Conservation (phyloP, 2,113 vertebrate genomes). For the Sphaerodactylus townsendi region DNA sequence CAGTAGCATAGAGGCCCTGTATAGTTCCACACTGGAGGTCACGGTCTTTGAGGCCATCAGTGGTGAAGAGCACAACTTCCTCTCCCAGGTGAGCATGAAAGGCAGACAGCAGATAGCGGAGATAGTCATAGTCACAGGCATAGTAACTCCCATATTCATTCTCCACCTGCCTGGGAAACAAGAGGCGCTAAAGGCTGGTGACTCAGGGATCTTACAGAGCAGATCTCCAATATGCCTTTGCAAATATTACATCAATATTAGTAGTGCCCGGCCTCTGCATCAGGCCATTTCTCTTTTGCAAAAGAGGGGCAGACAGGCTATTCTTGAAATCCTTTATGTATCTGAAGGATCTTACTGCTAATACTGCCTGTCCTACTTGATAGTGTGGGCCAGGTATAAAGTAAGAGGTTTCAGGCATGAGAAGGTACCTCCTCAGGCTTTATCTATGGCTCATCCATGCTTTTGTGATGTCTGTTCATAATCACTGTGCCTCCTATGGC, state of each 20-base stretch:
- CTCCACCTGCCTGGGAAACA: constrained; percentile 80
- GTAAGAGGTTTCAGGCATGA: background rate
- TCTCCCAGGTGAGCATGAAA: constrained; percentile 84
- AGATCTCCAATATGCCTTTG: background rate
- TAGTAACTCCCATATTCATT: constrained; percentile 96
- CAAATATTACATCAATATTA: background rate
- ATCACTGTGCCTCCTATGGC: background rate
- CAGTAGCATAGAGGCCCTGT: constrained; percentile 86
- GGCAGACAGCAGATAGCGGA: constrained; percentile 81
- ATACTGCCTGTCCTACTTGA: background rate
- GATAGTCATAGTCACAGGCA: constrained; percentile 87
- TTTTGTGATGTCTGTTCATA: background rate
- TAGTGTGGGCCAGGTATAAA: background rate
- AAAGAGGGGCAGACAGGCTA: background rate
- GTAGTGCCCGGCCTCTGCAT: background rate
- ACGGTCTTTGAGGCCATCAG: constrained; percentile 76
- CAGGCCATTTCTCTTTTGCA: background rate
- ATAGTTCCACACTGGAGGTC: constrained; percentile 89
- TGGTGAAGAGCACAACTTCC: constrained; percentile 90
- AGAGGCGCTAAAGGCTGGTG: background rate
- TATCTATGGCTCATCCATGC: background rate
- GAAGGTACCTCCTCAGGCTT: background rate
- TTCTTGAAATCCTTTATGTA: background rate
- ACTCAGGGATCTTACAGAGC: background rate
- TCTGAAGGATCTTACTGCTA: background rate